Conservation (phyloP, 2,888 invertebrate genomes). For the Acronicta aceris region DNA sequence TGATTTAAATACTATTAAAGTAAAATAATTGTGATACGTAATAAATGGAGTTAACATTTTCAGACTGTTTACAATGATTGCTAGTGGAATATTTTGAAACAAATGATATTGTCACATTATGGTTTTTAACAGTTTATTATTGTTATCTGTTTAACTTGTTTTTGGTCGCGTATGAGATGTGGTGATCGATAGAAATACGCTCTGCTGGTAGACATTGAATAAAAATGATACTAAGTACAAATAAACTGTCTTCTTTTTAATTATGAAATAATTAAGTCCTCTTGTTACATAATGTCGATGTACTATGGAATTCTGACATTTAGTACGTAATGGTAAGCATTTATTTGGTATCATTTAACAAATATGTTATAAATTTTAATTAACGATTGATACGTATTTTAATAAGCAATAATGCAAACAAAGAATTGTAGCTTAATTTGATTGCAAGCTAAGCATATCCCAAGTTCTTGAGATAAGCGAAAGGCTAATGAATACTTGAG, state of each 20-base stretch:
- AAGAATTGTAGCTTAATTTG: neutral
- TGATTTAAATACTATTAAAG: slow-evolving; percentile 61
- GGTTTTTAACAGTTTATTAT: slow-evolving; percentile 83
- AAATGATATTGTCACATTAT: slow-evolving; percentile 71
- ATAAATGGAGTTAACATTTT: slow-evolving; percentile 76
- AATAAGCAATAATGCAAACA: slow-evolving; percentile 1
- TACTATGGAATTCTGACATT: slow-evolving; percentile 7
- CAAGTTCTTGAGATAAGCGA: neutral
- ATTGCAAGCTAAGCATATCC: neutral
- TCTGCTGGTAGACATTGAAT: neutral
- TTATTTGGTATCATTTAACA: neutral
- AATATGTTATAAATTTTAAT: neutral
- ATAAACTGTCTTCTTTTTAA: neutral
- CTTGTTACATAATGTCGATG: slow-evolving; percentile 13
- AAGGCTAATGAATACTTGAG: no score
- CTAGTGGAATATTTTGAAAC: slow-evolving; percentile 75
- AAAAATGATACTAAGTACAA: neutral
- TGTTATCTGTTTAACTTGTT: slow-evolving; percentile 77
- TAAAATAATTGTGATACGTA: slow-evolving; percentile 82
- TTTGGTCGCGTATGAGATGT: slow-evolving; percentile 37
- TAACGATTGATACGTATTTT: slow-evolving; percentile 8
- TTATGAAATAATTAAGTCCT: slow-evolving; percentile 5
- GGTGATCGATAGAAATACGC: slow-evolving; percentile 16
- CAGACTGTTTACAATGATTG: slow-evolving; percentile 82
- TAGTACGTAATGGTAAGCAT: neutral